Evolutionary conservation across 2,113 vertebrate genomes (phyloP).

Genomic region (Toxotes chatareus): DNA sequence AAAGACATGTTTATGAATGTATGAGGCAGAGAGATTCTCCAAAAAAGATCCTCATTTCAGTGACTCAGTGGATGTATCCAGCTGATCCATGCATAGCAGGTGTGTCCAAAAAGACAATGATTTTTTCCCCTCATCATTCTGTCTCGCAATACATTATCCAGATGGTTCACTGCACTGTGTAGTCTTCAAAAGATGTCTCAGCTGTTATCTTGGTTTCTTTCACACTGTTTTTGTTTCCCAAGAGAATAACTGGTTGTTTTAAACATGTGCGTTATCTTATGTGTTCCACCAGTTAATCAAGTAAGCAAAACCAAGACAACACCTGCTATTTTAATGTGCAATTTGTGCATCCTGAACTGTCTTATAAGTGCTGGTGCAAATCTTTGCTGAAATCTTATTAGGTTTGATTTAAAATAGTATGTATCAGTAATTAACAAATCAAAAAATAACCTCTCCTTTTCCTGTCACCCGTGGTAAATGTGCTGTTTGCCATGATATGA

Average conservation of each 20-base stretch:
- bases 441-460: not conserved
- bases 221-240: conserved; percentile 19
- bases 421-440: conserved; percentile 1
- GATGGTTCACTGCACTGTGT: conserved; percentile 44
- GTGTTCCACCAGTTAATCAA: conserved; percentile 35
- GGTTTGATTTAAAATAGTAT: conserved; percentile 21
- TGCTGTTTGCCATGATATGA: conserved; percentile 26
- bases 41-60: conserved; percentile 13
- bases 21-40: not conserved
- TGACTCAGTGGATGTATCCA: conserved; percentile 15
- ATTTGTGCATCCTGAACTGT: not conserved
- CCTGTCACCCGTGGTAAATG: not conserved
- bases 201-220: conserved; percentile 49
- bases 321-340: conserved; percentile 27
- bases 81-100: conserved; percentile 44
- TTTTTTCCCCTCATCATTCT: conserved; percentile 17
- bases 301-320: conserved; percentile 21
- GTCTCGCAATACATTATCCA: conserved; percentile 35
- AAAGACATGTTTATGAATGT: not conserved
- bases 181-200: conserved; percentile 56
- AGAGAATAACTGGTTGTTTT: conserved; percentile 23
- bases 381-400: conserved; percentile 5
- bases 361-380: not conserved
- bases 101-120: conserved; percentile 40
- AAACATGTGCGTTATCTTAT: conserved; percentile 18